phyloP scores from a whole-genome alignment of 1,140 invertebrate genomes.

The Ptiloglossa arizonensis region DNA sequence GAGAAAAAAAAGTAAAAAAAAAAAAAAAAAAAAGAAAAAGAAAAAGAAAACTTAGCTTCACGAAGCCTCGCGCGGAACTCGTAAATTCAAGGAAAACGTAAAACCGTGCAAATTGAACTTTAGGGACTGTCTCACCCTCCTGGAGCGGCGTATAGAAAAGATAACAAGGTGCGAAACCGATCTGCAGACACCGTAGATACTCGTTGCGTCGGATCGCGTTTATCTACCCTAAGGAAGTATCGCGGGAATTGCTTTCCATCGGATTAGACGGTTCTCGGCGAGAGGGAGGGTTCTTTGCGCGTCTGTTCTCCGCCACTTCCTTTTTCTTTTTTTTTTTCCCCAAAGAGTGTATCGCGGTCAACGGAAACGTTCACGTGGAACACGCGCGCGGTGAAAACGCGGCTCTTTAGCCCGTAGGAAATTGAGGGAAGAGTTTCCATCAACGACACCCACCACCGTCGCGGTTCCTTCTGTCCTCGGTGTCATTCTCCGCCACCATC shows the following conservation, averaged over 20 bases:
- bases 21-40: too few relatives aligned
- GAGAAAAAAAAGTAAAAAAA: too few relatives aligned
- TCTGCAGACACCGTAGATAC: conserved; percentile 9
- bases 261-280: not conserved
- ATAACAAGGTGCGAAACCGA: not conserved
- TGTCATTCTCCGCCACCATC: conserved; percentile 6
- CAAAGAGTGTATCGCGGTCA: not conserved
- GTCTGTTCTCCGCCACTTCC: not conserved
- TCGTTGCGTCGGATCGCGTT: not conserved
- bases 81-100: too few relatives aligned
- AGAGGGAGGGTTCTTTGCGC: not conserved
- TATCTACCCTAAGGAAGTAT: not conserved
- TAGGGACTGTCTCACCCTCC: not conserved
- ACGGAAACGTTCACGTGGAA: not conserved
- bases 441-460: conserved; percentile 3
- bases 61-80: too few relatives aligned
- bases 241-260: not conserved
- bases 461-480: not conserved
- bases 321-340: too few relatives aligned
- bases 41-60: too few relatives aligned
- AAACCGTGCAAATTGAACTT: too few relatives aligned
- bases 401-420: too few relatives aligned
- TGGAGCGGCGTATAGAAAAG: conserved; percentile 4
- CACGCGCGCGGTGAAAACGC: not conserved
- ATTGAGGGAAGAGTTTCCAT: conserved; percentile 32